A percentile compares a stretch with the other conserved stretches of the same genome.
Evolutionary conservation across 2,113 vertebrate genomes (phyloP).

Genomic region (Sylvicapra grimmia): DNA sequence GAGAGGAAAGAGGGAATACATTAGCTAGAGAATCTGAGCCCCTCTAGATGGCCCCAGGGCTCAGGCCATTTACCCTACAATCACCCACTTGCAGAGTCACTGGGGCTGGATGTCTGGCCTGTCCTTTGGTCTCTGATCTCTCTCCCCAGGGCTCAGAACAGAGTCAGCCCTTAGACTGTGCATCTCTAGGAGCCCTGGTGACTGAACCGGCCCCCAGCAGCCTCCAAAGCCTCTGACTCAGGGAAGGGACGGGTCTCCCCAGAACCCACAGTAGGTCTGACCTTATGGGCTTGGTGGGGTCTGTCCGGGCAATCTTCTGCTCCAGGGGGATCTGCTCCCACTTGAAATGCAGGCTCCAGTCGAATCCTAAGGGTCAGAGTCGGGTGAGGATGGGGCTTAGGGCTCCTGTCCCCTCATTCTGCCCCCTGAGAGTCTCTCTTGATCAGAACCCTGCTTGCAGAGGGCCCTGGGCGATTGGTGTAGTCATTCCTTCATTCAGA

Average conservation of each 20-base stretch:
- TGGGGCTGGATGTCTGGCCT: neutral
- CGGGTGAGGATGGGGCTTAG: neutral
- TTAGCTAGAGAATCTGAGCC: neutral
- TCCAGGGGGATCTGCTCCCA: conserved; percentile 99
- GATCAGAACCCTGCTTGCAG: neutral
- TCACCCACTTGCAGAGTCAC: neutral
- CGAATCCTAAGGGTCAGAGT: conserved; percentile 86
- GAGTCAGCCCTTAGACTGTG: neutral
- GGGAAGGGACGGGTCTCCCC: neutral
- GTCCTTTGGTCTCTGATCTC: neutral
- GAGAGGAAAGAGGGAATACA: neutral
- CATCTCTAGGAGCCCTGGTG: neutral
- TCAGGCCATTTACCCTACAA: neutral
- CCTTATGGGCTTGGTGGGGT: conserved; percentile 96
- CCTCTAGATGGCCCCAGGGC: neutral
- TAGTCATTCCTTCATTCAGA: neutral
- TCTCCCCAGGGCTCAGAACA: neutral
- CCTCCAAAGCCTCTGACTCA: neutral
- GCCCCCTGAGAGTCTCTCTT: neutral
- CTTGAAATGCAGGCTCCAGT: conserved; percentile 99
- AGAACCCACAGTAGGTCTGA: conserved; percentile 52
- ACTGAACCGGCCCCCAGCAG: neutral
- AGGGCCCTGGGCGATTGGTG: neutral
- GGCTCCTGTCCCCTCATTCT: neutral
- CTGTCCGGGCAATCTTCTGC: conserved; percentile 96